These are phyloP conservation scores for Hylaea fasciaria DNA, from an alignment of 2,888 invertebrate species.

Conservation along the genomic window DNA sequence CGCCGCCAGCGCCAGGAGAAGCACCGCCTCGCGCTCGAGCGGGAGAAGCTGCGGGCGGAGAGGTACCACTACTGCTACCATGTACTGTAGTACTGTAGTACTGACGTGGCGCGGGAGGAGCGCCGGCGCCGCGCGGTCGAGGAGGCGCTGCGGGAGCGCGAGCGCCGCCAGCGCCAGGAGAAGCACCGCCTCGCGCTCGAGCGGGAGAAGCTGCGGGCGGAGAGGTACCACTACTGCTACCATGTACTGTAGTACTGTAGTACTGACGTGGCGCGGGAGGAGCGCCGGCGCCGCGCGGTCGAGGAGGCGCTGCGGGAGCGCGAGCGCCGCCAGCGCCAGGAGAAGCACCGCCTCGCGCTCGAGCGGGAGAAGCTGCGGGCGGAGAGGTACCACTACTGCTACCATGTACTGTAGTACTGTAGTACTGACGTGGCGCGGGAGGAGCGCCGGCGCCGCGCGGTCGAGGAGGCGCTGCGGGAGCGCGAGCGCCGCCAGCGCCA, in stretches of 20 bases:
- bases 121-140: slow-evolving; percentile 91
- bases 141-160: slow-evolving; percentile 90
- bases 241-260: too few species aligned
- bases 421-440: slow-evolving; percentile 62
- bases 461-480: slow-evolving; percentile 90
- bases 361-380: slow-evolving; percentile 92
- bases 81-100: neutral
- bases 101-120: slow-evolving; percentile 80
- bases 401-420: too few species aligned
- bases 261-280: slow-evolving; percentile 72
- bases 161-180: slow-evolving; percentile 93
- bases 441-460: slow-evolving; percentile 91
- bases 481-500: slow-evolving; percentile 93
- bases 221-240: slow-evolving; percentile 74
- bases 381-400: slow-evolving; percentile 82
- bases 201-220: slow-evolving; percentile 91
- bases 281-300: slow-evolving; percentile 91
- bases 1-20: slow-evolving; percentile 94
- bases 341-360: slow-evolving; percentile 91
- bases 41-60: slow-evolving; percentile 92
- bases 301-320: slow-evolving; percentile 91
- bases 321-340: slow-evolving; percentile 93
- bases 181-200: slow-evolving; percentile 92
- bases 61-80: slow-evolving; percentile 60
- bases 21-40: slow-evolving; percentile 90